Conservation (phyloP, 1,140 invertebrate species). For the Lutraria rhynchaena region DNA sequence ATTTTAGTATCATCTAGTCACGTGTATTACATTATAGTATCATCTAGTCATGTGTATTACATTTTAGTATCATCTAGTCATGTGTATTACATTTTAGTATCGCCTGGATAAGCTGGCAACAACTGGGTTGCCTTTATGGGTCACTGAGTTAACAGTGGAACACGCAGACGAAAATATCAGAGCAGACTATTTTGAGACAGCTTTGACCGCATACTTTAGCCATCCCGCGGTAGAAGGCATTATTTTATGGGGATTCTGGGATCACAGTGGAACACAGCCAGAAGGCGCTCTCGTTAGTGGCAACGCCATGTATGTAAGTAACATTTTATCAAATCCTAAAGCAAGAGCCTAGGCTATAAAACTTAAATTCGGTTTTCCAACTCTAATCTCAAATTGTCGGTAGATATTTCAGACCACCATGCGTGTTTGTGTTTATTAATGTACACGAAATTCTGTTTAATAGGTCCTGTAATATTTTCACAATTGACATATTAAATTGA, state of each 20-base stretch:
- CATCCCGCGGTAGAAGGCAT: slow-evolving; percentile 65
- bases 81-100: slow-evolving; percentile 53
- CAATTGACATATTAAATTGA: too few species aligned
- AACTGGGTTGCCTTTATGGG: slow-evolving; percentile 70
- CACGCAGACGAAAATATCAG: slow-evolving; percentile 57
- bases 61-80: background rate
- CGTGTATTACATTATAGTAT: too few species aligned
- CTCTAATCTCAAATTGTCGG: too few species aligned
- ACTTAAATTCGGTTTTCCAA: too few species aligned
- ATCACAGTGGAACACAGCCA: background rate
- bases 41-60: too few species aligned
- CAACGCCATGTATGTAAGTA: slow-evolving; percentile 39
- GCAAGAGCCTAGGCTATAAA: too few species aligned
- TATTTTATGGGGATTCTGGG: slow-evolving; percentile 67
- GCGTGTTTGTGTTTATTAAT: too few species aligned
- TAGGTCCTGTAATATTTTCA: too few species aligned
- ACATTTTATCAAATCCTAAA: too few species aligned
- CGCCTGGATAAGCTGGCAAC: slow-evolving; percentile 66
- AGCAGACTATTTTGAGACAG: slow-evolving; percentile 64
- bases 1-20: too few species aligned
- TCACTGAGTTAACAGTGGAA: slow-evolving; percentile 69
- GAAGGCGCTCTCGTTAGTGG: slow-evolving; percentile 51
- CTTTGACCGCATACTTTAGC: slow-evolving; percentile 52
- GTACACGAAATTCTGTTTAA: too few species aligned
- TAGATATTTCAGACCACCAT: too few species aligned